Conservation (phyloP, 2,113 vertebrate genomes). For the Rhagologus leucostigma region DNA sequence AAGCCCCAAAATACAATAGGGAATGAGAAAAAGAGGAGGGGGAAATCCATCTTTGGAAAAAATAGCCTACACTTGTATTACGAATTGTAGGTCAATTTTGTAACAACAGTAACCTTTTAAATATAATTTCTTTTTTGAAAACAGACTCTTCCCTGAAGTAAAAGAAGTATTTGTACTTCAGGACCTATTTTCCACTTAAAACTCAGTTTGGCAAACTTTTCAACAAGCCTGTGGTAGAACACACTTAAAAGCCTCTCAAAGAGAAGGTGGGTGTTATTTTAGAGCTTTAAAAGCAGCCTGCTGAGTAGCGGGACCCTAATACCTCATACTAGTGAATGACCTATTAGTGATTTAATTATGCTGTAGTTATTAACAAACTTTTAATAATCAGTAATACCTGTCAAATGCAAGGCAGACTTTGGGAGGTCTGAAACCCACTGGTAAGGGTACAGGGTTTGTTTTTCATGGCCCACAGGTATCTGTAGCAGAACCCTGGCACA, state of each 20-base stretch:
- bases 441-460: not conserved
- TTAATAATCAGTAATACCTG: not conserved
- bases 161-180: not conserved
- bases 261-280: not conserved
- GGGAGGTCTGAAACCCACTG: not conserved
- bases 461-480: not conserved
- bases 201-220: not conserved
- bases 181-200: not conserved
- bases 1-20: not conserved
- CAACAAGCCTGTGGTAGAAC: not conserved
- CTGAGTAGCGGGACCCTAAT: not conserved
- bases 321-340: not conserved
- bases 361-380: not conserved
- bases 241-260: not conserved
- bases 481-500: not conserved
- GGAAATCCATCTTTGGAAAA: rapidly evolving
- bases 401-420: not conserved
- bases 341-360: not conserved
- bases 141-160: not conserved
- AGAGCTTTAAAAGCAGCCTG: not conserved
- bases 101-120: not conserved
- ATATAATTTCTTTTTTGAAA: not conserved
- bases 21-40: not conserved
- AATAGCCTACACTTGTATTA: not conserved
- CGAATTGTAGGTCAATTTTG: not conserved